phyloP scores from a whole-genome alignment of 2,888 invertebrate genomes.

The Beris morrisii region DNA sequence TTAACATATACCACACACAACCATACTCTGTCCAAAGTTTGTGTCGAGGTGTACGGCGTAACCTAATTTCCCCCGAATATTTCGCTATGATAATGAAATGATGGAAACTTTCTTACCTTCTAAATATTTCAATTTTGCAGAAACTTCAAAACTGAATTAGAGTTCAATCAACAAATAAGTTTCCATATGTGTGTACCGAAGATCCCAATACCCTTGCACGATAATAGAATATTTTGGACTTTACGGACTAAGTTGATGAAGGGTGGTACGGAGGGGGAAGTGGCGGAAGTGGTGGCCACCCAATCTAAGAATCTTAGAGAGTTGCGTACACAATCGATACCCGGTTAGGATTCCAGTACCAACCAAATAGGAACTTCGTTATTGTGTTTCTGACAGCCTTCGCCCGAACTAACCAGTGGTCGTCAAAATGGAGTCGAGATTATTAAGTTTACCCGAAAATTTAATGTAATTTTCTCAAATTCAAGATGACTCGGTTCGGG shows the following conservation, averaged over 20 bases:
- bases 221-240: slow-evolving; percentile 21
- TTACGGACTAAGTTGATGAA: slow-evolving; percentile 22
- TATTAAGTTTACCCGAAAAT: slow-evolving; percentile 39
- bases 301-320: slow-evolving; percentile 25
- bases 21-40: too few relatives aligned
- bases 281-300: background rate
- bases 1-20: too few relatives aligned
- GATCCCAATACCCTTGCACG: slow-evolving; percentile 3
- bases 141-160: slow-evolving; percentile 40
- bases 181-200: background rate
- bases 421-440: slow-evolving; percentile 37
- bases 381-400: slow-evolving; percentile 39
- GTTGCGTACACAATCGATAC: slow-evolving; percentile 16
- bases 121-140: slow-evolving; percentile 38
- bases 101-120: slow-evolving; percentile 38
- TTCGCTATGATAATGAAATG: slow-evolving; percentile 31
- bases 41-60: background rate
- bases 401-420: slow-evolving; percentile 37
- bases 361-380: slow-evolving; percentile 33
- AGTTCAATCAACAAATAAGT: slow-evolving; percentile 40
- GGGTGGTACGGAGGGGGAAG: too few relatives aligned
- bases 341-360: slow-evolving; percentile 5
- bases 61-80: slow-evolving; percentile 28
- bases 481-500: slow-evolving; percentile 34
- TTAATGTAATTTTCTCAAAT: slow-evolving; percentile 39